Evolutionary conservation across 2,797 vertebrate genomes (phyloP).

Genomic region (Trematomus bernacchii): DNA sequence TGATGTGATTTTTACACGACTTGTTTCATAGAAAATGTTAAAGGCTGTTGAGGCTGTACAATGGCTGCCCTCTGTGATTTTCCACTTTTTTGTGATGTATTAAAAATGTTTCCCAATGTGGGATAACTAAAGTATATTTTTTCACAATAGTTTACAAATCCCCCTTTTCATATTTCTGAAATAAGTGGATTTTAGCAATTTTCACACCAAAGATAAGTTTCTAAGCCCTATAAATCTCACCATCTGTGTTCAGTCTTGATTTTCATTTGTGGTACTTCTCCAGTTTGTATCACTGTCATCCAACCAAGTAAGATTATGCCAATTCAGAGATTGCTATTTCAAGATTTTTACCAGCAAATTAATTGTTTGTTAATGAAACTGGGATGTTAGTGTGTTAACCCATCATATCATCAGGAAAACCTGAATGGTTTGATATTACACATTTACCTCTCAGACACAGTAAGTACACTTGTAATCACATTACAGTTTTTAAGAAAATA

Average conservation of each 20-base stretch:
- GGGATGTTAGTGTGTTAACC: conserved; percentile 13
- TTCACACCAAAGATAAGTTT: conserved; percentile 3
- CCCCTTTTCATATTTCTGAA: conserved; percentile 2
- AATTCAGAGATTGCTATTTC: conserved; percentile 19
- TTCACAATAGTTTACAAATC: not conserved
- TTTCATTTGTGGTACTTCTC: conserved; percentile 11
- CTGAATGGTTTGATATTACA: conserved; percentile 27
- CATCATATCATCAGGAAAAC: conserved; percentile 43
- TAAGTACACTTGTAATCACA: conserved; percentile 5
- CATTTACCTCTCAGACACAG: conserved; percentile 15
- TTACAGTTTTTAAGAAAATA: not conserved
- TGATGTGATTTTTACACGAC: conserved; percentile 17
- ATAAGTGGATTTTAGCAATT: not conserved
- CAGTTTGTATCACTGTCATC: conserved; percentile 28
- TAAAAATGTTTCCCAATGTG: no score
- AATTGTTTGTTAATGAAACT: conserved; percentile 21
- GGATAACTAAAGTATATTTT: not conserved
- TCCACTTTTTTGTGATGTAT: not conserved
- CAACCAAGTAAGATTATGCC: conserved; percentile 31
- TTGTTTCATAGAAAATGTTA: not conserved
- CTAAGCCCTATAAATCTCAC: not conserved
- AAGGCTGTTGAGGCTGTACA: not conserved
- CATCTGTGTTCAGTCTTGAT: conserved; percentile 9
- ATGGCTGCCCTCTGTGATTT: not conserved
- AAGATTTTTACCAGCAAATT: conserved; percentile 10